Evolutionary conservation across 2,797 vertebrate genomes (phyloP), one percentile per base, ranked within the genome.

Genomic region (Leptodactylus fallax): DNA sequence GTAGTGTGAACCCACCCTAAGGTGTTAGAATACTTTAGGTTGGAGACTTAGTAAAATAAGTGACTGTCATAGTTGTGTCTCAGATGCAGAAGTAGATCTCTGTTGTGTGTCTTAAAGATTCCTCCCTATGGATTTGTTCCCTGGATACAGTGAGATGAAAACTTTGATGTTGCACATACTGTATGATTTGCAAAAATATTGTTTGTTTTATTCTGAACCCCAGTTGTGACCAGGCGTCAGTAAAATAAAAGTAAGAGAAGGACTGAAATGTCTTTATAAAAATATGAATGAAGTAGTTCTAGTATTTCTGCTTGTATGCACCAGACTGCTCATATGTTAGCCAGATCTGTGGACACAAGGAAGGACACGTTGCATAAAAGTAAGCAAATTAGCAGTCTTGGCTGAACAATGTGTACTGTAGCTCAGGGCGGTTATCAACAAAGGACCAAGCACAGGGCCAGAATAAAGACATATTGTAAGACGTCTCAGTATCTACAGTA

Each of bases 331-430:
- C 76, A 69, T 72, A 3, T 79, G 85, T 69, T 86, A 49, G 77
- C 63, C 77, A 79, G 76, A 79, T 86, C 51, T 79, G 51, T 69
- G 49, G 25, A 80, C 23, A 69, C 83, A 55, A 45, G 45, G 21
- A 79, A 45, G 49, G 84, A 79, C 84, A 69, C 23, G 21, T 79
- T 67, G 76, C 84, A 55, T 74, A 53, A 69, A 47, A 12, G n/a
- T 77, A 85, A 77, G 74, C 69, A 76, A 58, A 77, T 85, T 63
- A 77, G 36, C 51, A 17, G 27, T n/a, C 21, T 85, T 85, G 83
- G 83, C 56, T 55, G 83, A 78, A 85, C 83, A 85, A 19, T 65
- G 45, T 45, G 77, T 71, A 13, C 63, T 86, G 76, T 19, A 67
- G 49, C 23, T 86, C 7, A 17, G 58, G 85, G 45, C 47, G 10